These are phyloP conservation scores for Spatulosminthurus flaviceps DNA, from an alignment of 2,888 invertebrate genomes.

Conservation along the genomic window DNA sequence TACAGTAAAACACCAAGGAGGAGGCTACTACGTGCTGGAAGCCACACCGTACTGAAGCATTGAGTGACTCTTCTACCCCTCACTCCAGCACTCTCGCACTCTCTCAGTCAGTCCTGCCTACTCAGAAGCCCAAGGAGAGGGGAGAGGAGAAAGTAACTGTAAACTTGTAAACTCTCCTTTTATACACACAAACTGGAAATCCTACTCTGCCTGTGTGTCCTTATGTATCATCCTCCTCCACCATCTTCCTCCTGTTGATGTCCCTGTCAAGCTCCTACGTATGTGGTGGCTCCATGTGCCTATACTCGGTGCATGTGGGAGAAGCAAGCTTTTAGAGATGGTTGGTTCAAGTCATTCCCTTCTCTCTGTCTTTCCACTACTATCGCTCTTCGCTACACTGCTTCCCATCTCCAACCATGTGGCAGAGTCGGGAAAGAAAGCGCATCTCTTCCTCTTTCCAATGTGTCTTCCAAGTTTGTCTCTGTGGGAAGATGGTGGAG, in stretches of 20 bases:
- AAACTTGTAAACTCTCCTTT: constrained; percentile 33
- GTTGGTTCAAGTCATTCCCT: background rate
- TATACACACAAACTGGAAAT: constrained; percentile 12
- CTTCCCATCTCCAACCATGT: background rate
- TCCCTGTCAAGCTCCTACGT: background rate
- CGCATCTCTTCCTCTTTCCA: background rate
- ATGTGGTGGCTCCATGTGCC: background rate
- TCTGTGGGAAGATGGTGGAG: constrained; percentile 15
- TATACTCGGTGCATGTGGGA: background rate
- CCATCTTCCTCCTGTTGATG: constrained; percentile 3
- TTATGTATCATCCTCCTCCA: background rate
- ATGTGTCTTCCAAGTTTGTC: background rate
- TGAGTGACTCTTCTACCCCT: too few relatives aligned
- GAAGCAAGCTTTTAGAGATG: background rate
- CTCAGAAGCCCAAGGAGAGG: background rate
- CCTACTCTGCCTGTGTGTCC: background rate
- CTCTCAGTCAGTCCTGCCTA: too few relatives aligned
- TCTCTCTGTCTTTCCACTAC: background rate
- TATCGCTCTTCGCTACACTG: background rate
- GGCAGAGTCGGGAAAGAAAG: background rate
- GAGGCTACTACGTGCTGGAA: too few relatives aligned
- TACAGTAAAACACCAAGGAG: too few relatives aligned
- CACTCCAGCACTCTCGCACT: too few relatives aligned
- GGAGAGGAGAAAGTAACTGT: constrained; percentile 21
- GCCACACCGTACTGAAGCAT: too few relatives aligned